Evolutionary conservation across 2,113 vertebrate genomes (phyloP), one percentile per base, ranked within the genome.

Genomic region (Pteruthius melanotis): DNA sequence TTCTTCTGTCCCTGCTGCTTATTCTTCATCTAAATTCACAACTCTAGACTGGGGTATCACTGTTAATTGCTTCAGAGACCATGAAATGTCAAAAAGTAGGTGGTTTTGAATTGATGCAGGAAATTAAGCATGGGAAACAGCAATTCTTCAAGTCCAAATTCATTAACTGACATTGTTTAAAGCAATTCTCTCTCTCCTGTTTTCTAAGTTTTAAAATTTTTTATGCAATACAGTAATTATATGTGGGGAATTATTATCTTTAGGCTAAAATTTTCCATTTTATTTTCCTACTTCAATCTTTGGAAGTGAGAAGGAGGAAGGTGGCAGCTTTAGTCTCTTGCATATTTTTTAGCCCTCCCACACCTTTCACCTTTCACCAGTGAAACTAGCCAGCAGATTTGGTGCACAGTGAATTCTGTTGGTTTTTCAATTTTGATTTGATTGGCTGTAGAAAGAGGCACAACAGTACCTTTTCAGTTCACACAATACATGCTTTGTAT

Each of bases 51-150:
- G n/a, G 59, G 42, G 70, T 69, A 91, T 79, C 78, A 85, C 54
- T 10, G 3, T 88, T 95, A 96, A 83, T 95, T 96, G 82, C 92
- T 88, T 95, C 75, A 88, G 90, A 96, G 85, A 94, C 59, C 14
- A 10, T 23, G 39, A 91, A 72, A 88, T 7, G 31, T 91, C 64
- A 83, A 79, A 83, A 94, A 95, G 59, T 78, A 94, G 72, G 57
- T 78, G 89, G 57, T 47, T 90, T 91, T 95, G 92, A 95, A 93
- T 19, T 83, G 71, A 88, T 80, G 54, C 60, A 90, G 68, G 33
- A 96, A 95, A 96, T 94, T 93, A 96, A 68, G 50, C 35, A 39
- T 49, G 63, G 92, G 83, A 85, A 95, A 85, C 35, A 77, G 50
- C 54, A 88, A 74, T 69, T 94, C 75, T 79, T 95, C 33, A 85